These are phyloP conservation scores for Brachionus koreanus DNA, from an alignment of 1,140 invertebrate species.

Conservation along the genomic window DNA sequence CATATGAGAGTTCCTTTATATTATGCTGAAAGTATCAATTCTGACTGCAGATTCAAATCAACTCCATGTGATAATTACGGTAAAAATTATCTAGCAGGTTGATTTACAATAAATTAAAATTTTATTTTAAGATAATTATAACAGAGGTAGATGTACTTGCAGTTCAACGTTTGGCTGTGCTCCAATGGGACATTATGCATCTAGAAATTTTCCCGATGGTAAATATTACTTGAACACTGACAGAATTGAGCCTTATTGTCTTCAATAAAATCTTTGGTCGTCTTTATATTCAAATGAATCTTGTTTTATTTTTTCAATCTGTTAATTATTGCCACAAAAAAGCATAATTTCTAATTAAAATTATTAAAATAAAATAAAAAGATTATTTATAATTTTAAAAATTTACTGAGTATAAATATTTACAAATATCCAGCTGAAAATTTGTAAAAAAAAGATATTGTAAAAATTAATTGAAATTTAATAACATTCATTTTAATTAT, in stretches of 20 bases:
- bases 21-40: conserved; percentile 38
- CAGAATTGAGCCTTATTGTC: conserved; percentile 8
- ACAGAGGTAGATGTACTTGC: neutral
- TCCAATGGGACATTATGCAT: conserved; percentile 9
- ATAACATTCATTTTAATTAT: no score
- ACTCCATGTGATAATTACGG: conserved; percentile 35
- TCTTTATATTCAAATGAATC: neutral
- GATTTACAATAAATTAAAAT: no score
- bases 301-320: no score
- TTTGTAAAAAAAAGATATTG: no score
- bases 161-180: neutral
- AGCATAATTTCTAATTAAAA: no score
- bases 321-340: no score
- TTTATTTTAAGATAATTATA: neutral
- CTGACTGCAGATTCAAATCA: conserved; percentile 5
- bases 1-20: conserved; percentile 30
- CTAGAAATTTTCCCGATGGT: neutral
- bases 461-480: no score
- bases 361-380: no score
- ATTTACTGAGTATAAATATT: no score
- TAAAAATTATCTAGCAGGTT: no score
- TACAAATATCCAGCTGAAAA: no score
- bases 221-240: conserved; percentile 1
- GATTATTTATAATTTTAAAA: no score
- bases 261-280: neutral